phyloP scores from a whole-genome alignment of 2,113 vertebrate species.

The Plestiodon gilberti region DNA sequence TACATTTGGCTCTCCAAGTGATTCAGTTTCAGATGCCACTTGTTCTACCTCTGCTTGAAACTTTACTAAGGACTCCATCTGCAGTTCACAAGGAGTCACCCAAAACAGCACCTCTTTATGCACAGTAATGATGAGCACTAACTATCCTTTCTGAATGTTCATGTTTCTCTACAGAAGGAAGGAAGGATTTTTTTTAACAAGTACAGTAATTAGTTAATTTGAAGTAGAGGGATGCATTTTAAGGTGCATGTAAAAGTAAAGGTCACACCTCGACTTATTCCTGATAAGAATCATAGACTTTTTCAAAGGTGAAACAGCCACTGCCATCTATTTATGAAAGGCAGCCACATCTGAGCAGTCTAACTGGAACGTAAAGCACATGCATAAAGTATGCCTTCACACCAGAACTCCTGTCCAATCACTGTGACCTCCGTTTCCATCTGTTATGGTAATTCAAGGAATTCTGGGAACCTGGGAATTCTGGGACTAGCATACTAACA shows the following conservation, averaged over 20 bases:
- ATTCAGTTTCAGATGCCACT: background rate
- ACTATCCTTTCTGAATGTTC: background rate
- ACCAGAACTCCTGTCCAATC: background rate
- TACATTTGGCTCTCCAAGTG: too few species aligned
- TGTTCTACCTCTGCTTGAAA: background rate
- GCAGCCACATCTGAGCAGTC: conserved; percentile 49
- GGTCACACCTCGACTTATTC: background rate
- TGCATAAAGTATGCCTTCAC: conserved; percentile 1
- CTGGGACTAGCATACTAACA: too few species aligned
- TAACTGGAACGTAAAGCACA: conserved; percentile 17
- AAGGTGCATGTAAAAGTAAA: background rate
- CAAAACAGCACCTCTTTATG: background rate
- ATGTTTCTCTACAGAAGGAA: conserved; percentile 34
- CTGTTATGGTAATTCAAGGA: background rate
- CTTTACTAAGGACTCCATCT: background rate
- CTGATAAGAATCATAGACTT: background rate
- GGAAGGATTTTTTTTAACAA: too few species aligned
- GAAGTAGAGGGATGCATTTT: background rate
- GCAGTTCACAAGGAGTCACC: background rate
- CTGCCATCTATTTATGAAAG: background rate
- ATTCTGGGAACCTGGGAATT: background rate
- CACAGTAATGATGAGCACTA: background rate
- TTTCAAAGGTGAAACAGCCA: background rate
- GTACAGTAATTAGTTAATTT: too few species aligned
- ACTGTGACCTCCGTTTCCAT: background rate